Conservation (phyloP, 2,113 vertebrate genomes). For the Gobius niger region DNA sequence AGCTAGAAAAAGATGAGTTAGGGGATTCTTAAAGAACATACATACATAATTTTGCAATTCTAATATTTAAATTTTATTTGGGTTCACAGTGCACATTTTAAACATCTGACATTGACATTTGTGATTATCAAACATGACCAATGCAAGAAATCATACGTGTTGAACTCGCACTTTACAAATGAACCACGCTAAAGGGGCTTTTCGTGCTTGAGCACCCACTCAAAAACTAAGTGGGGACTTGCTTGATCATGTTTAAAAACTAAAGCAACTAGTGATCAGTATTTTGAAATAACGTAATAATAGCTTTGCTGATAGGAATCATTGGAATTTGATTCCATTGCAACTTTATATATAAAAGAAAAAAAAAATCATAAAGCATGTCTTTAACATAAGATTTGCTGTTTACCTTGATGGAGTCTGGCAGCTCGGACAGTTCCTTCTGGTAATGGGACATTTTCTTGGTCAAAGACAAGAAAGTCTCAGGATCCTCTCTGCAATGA, state of each 20-base stretch:
- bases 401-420: conserved; percentile 73
- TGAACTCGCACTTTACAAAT: too few species aligned
- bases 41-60: not conserved
- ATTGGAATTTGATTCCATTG: not conserved
- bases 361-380: rapidly evolving
- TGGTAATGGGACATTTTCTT: conserved; percentile 80
- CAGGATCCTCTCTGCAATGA: conserved; percentile 56
- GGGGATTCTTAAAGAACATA: not conserved
- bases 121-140: too few species aligned
- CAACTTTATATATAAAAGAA: not conserved
- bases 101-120: too few species aligned
- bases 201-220: too few species aligned
- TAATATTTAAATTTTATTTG: not conserved
- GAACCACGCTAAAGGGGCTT: too few species aligned
- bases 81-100: too few species aligned
- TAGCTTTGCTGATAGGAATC: not conserved
- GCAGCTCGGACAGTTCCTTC: conserved; percentile 78
- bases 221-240: too few species aligned
- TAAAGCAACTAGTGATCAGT: too few species aligned
- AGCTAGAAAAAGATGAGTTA: not conserved
- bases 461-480: conserved; percentile 82
- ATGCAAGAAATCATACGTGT: too few species aligned
- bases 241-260: too few species aligned
- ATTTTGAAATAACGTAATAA: too few species aligned
- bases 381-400: not conserved